phyloP scores from a whole-genome alignment of 2,888 invertebrate genomes.

The Automeris io region DNA sequence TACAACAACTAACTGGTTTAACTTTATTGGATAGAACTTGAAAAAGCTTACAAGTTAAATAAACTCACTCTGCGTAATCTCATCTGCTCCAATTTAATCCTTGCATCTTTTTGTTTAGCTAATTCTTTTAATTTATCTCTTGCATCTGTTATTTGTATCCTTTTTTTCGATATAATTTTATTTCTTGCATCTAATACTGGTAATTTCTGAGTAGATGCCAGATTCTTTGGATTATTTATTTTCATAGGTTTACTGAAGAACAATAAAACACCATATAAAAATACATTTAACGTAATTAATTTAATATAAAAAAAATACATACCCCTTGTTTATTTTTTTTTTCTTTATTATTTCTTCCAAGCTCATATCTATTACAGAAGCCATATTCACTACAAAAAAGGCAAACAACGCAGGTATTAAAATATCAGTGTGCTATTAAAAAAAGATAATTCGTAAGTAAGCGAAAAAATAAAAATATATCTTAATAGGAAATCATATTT shows the following conservation, averaged over 20 bases:
- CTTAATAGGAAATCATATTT: too few relatives aligned
- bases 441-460: too few relatives aligned
- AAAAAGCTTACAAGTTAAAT: too few relatives aligned
- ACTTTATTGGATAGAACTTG: too few relatives aligned
- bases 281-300: neutral
- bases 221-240: slow-evolving; percentile 14
- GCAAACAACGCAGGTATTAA: too few relatives aligned
- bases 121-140: slow-evolving; percentile 87
- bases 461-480: too few relatives aligned
- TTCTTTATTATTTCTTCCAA: slow-evolving; percentile 68
- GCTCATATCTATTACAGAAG: slow-evolving; percentile 61
- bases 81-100: slow-evolving; percentile 82
- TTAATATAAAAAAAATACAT: neutral
- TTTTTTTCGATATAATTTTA: slow-evolving; percentile 87
- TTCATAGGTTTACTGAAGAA: slow-evolving; percentile 16
- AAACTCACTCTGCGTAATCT: slow-evolving; percentile 64
- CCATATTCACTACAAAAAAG: slow-evolving; percentile 38
- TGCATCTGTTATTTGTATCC: slow-evolving; percentile 86
- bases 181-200: slow-evolving; percentile 82
- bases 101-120: slow-evolving; percentile 85
- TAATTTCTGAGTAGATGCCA: slow-evolving; percentile 18
- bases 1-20: too few relatives aligned
- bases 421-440: too few relatives aligned
- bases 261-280: slow-evolving; percentile 2
- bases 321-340: slow-evolving; percentile 50